phyloP scores from a whole-genome alignment of 2,888 invertebrate genomes.

The Eristalis tenax region DNA sequence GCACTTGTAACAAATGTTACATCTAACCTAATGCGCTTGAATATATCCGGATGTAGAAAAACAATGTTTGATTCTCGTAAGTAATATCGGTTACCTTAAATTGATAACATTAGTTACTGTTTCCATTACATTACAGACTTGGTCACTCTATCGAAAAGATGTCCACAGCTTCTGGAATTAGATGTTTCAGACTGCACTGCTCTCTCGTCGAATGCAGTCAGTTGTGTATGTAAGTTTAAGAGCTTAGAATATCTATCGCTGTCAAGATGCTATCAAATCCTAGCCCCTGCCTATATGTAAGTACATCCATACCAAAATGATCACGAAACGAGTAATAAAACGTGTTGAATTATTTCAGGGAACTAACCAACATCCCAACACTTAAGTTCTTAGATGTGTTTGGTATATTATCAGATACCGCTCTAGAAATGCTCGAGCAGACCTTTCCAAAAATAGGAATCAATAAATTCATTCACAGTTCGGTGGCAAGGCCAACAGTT shows the following conservation, averaged over 20 bases:
- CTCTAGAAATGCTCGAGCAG: conserved; percentile 83
- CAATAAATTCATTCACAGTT: conserved; percentile 90
- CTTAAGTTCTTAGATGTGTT: conserved; percentile 91
- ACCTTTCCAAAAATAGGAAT: conserved; percentile 85
- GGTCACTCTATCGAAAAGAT: conserved; percentile 84
- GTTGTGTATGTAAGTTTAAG: conserved; percentile 83
- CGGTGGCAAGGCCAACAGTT: conserved; percentile 94
- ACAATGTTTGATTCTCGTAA: conserved; percentile 89
- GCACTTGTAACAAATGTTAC: conserved; percentile 85
- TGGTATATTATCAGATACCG: conserved; percentile 86
- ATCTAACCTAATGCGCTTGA: conserved; percentile 86
- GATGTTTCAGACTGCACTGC: conserved; percentile 94
- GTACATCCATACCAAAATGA: no score
- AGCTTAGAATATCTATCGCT: conserved; percentile 89
- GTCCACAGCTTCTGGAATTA: conserved; percentile 89
- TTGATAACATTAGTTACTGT: background rate
- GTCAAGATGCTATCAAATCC: conserved; percentile 91
- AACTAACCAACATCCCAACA: conserved; percentile 84
- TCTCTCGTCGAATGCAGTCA: conserved; percentile 85
- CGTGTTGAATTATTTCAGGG: conserved; percentile 77
- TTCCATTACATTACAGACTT: conserved; percentile 86
- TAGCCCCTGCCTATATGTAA: conserved; percentile 87
- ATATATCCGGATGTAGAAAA: conserved; percentile 91
- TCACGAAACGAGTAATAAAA: background rate
- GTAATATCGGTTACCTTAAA: conserved; percentile 74